These are phyloP conservation scores for Alligator mississippiensis DNA, from an alignment of 2,113 vertebrate genomes.

Conservation along the genomic window DNA sequence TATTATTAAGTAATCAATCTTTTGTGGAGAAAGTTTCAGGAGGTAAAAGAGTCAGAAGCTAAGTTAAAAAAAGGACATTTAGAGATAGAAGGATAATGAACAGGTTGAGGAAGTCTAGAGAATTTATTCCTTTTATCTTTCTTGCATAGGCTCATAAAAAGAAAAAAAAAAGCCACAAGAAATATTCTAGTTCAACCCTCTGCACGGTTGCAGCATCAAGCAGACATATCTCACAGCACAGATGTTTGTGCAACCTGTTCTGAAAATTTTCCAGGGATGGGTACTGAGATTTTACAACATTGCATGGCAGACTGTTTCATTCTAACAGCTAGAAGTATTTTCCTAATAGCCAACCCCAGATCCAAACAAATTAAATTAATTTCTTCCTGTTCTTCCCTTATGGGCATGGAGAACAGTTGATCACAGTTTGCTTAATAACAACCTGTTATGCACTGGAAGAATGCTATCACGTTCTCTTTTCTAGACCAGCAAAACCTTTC, in stretches of 20 bases:
- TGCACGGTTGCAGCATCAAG: background rate
- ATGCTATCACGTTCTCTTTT: background rate
- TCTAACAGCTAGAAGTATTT: background rate
- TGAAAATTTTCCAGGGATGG: background rate
- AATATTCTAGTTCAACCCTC: background rate
- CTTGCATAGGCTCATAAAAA: background rate
- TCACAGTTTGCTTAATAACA: background rate
- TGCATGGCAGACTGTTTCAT: background rate
- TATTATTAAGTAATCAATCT: background rate
- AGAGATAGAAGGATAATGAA: background rate
- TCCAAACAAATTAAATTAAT: fast-evolving
- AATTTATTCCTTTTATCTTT: background rate
- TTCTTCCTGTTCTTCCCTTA: background rate
- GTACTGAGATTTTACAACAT: background rate
- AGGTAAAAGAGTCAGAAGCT: fast-evolving
- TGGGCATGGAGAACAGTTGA: background rate
- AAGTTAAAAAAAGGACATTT: background rate
- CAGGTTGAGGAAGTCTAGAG: background rate
- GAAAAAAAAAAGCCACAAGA: background rate
- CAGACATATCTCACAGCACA: background rate
- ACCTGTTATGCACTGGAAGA: too few species aligned
- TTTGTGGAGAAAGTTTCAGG: background rate
- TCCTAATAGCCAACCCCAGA: background rate
- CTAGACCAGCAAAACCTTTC: background rate
- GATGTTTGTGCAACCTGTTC: background rate